A percentile compares a stretch with the other conserved stretches of the same genome.
These are phyloP conservation scores for Pleuronectes platessa DNA, from an alignment of 2,113 vertebrate species.

Conservation along the genomic window DNA sequence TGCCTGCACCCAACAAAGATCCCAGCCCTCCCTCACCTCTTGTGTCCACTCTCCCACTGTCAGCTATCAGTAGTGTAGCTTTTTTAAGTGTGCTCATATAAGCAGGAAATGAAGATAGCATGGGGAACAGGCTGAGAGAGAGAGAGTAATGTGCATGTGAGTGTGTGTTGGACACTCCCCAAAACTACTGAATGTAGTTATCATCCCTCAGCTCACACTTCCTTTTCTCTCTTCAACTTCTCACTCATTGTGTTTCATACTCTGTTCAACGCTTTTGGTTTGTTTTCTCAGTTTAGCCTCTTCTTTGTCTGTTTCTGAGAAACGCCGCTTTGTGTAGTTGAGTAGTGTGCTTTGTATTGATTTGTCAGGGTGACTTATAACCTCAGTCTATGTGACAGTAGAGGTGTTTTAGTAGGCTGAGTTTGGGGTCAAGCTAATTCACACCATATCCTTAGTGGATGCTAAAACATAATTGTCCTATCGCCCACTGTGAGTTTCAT, in stretches of 20 bases:
- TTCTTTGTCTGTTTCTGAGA: slow-evolving; percentile 4
- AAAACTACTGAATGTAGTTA: slow-evolving; percentile 34
- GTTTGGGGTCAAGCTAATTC: background rate
- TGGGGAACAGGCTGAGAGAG: slow-evolving; percentile 37
- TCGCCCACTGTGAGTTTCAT: background rate
- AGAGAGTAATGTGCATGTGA: slow-evolving; percentile 11
- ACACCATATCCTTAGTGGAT: background rate
- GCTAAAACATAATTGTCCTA: no score
- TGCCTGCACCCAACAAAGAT: background rate
- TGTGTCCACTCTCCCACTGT: slow-evolving; percentile 36
- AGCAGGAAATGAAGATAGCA: slow-evolving; percentile 76
- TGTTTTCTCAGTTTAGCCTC: background rate
- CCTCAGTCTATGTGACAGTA: background rate
- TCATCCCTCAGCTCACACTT: slow-evolving; percentile 61
- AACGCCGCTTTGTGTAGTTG: background rate
- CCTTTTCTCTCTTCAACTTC: slow-evolving; percentile 53
- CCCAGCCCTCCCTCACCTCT: slow-evolving; percentile 20
- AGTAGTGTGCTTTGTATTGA: background rate
- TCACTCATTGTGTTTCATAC: slow-evolving; percentile 15
- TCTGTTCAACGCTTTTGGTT: slow-evolving; percentile 14
- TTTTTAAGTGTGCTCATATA: slow-evolving; percentile 42
- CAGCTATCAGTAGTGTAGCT: slow-evolving; percentile 59
- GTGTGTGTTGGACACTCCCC: slow-evolving; percentile 63
- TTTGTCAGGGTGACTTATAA: background rate
- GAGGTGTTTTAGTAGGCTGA: background rate